Percentiles rank a stretch among this genome's conserved stretches.
Evolutionary conservation across 92 coral and sea anemone species (phyloP).

Genomic region (Epizoanthus stellaris): DNA sequence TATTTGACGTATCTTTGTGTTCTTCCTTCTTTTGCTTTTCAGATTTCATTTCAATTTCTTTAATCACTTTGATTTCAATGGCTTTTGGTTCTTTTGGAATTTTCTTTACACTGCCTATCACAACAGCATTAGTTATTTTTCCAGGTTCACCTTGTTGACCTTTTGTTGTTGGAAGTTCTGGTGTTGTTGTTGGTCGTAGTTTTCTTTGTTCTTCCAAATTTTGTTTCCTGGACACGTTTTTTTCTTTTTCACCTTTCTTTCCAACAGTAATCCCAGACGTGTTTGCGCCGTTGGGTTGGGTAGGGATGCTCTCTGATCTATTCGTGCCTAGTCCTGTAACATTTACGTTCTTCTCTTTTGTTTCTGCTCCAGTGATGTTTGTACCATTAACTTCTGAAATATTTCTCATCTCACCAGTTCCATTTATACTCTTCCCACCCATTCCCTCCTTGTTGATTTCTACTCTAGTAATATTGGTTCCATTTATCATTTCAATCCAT

Average conservation of each 20-base stretch:
- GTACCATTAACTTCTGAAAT: not conserved
- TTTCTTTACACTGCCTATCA: slow-evolving; percentile 18
- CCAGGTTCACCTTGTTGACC: not conserved
- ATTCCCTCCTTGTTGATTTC: too few relatives aligned
- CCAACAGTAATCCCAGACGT: too few relatives aligned
- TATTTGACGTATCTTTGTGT: not conserved
- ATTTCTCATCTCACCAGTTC: not conserved
- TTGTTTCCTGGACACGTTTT: not conserved
- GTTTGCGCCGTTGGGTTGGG: too few relatives aligned
- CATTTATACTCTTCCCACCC: too few relatives aligned
- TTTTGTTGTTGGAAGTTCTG: not conserved
- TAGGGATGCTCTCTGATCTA: not conserved
- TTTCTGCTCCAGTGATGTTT: slow-evolving; percentile 2
- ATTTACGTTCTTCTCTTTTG: not conserved
- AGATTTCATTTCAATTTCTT: not conserved
- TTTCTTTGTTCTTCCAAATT: not conserved
- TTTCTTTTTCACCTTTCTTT: not conserved
- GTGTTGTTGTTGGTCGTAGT: not conserved
- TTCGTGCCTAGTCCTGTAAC: not conserved
- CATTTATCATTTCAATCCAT: too few relatives aligned
- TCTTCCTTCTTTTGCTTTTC: not conserved
- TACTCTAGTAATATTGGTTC: too few relatives aligned
- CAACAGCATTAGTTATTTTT: not conserved
- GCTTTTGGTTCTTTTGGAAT: not conserved
- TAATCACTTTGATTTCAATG: not conserved